These are phyloP conservation scores for Rhopalosiphum nymphaeae DNA, from an alignment of 2,888 invertebrate species.

Conservation along the genomic window DNA sequence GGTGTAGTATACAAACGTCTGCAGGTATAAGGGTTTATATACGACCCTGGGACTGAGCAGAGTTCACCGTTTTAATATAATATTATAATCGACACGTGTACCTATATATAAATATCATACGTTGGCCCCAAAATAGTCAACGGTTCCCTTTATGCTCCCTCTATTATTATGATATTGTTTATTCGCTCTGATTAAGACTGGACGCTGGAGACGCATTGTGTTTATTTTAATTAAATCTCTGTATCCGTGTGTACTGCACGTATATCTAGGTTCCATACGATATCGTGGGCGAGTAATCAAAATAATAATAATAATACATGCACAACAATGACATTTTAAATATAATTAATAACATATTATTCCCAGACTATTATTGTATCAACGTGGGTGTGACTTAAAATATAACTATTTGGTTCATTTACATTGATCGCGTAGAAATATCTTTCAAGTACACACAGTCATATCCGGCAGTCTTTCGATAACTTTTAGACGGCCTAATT, in stretches of 20 bases:
- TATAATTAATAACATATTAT: neutral
- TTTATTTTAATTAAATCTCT: conserved; percentile 37
- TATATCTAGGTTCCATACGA: neutral
- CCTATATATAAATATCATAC: neutral
- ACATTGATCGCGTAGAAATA: neutral
- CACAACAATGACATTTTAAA: neutral
- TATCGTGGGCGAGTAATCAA: neutral
- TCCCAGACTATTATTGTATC: neutral
- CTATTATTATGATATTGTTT: conserved; percentile 14
- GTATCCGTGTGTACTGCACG: neutral
- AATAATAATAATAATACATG: neutral
- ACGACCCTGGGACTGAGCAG: neutral
- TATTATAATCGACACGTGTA: neutral
- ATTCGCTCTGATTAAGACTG: conserved; percentile 44
- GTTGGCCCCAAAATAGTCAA: neutral
- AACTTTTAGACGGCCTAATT: neutral
- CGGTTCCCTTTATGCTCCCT: neutral
- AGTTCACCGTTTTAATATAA: conserved; percentile 11
- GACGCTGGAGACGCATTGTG: conserved; percentile 48
- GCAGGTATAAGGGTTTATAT: neutral
- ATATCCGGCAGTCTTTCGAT: neutral
- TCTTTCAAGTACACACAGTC: neutral
- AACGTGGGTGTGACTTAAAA: neutral
- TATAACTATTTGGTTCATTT: neutral
- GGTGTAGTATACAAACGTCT: neutral